Base-by-base conservation (phyloP, 2,113 vertebrate genomes). In the Melospiza melodia region DNA sequence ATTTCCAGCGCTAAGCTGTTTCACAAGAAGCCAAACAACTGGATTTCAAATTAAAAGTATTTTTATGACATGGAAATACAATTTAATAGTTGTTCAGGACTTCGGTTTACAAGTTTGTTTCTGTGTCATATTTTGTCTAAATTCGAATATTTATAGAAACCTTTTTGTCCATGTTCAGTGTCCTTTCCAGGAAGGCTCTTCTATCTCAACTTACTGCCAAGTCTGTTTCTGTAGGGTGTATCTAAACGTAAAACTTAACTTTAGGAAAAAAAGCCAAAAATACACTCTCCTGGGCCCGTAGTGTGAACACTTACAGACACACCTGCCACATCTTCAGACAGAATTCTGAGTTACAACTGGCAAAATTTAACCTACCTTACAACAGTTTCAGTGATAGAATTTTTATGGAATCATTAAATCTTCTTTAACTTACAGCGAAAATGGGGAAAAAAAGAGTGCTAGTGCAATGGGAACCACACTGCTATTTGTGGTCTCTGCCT, bases 221-320 rank as follows among this genome's bases (percentile, higher is more conserved):
- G 31, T 18, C 43, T 33, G 12, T 2, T 65, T 58, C 55, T 71
- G 44, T 43, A 23, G 24, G 6, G 33, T 2, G 2, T 23, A 74
- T 12, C 30, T 48, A 46, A 84, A 63, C 6, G 30, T 76, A 68
- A 87, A 77, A 46, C 18, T 22, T 67, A 23, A 39, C 23, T 46
- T 30, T 3, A 25, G 68, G 10, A 5, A 20, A 37, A 28, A 31
- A 43, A 18, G 7, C 22, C 9, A 52, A 68, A 77, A 69, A 15
- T 20, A 27, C 5, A 22, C 6, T 55, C 4, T 48, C 11, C n/a
- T 37, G 15, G 21, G 22, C 20, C 39, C 10, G 0, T 20, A 27
- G 18, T 31, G 14, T 66, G 49, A 68, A 9, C 37, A 44, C 46
- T 52, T 52, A 9, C 28, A 94, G 37, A 79, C 62, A 15, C 49